Conservation (phyloP, 1,140 invertebrate genomes). For the Hycleus phaleratus region DNA sequence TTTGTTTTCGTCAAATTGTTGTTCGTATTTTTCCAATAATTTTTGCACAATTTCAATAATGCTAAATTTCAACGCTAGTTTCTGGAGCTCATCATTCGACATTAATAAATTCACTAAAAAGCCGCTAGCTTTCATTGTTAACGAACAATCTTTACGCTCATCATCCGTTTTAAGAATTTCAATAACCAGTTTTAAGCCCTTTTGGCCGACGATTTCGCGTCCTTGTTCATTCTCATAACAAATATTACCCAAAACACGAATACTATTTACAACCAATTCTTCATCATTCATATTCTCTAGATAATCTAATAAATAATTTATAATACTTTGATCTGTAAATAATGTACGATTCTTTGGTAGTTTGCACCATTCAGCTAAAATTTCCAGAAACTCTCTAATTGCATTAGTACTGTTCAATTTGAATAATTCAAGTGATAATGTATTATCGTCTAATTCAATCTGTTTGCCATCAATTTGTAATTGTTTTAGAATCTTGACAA, state of each 20-base stretch:
- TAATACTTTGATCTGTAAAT: conserved; percentile 53
- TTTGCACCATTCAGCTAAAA: conserved; percentile 65
- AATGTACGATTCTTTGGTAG: conserved; percentile 56
- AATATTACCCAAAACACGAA: conserved; percentile 77
- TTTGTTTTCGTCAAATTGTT: conserved; percentile 20
- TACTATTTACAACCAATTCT: conserved; percentile 59
- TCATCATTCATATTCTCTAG: conserved; percentile 34
- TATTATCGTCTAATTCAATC: conserved; percentile 13
- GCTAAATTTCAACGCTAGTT: conserved; percentile 56
- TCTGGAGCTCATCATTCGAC: conserved; percentile 59
- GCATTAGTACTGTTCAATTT: conserved; percentile 19
- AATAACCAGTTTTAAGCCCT: conserved; percentile 50
- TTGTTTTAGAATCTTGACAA: conserved; percentile 2
- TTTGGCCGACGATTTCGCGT: conserved; percentile 51
- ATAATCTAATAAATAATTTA: conserved; percentile 50
- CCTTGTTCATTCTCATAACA: conserved; percentile 77
- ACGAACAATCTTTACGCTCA: conserved; percentile 16
- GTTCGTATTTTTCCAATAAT: conserved; percentile 39
- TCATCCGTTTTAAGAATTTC: conserved; percentile 41
- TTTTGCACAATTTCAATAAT: conserved; percentile 53
- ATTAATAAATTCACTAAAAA: conserved; percentile 74
- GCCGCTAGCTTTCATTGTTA: conserved; percentile 43
- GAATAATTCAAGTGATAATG: conserved; percentile 1
- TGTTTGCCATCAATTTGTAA: conserved; percentile 1
- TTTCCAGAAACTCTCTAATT: conserved; percentile 43